Percentiles rank a stretch among this genome's conserved stretches.
phyloP scores from a whole-genome alignment of 2,888 invertebrate species.

The Heliconius aoede region DNA sequence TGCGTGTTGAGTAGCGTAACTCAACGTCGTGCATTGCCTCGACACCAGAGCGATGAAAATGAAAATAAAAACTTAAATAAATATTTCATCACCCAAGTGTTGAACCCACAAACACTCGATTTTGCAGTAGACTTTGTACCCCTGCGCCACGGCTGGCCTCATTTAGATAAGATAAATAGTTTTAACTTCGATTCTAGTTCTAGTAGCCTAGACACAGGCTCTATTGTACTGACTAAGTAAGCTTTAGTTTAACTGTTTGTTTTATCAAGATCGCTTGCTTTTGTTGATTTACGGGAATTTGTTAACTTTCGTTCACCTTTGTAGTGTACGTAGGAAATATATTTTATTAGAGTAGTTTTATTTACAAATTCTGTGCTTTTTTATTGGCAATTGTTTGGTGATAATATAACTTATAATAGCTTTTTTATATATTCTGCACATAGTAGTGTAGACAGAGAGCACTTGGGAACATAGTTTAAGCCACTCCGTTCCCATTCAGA shows the following conservation, averaged over 20 bases:
- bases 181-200: neutral
- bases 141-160: too few relatives aligned
- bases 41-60: too few relatives aligned
- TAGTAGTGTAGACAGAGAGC: neutral
- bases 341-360: too few relatives aligned
- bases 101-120: too few relatives aligned
- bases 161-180: neutral
- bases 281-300: neutral
- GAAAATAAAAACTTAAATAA: too few relatives aligned
- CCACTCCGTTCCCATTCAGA: neutral
- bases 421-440: neutral
- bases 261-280: neutral
- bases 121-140: too few relatives aligned
- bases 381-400: too few relatives aligned
- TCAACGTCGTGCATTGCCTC: too few relatives aligned
- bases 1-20: too few relatives aligned
- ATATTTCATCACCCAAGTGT: too few relatives aligned
- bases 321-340: neutral
- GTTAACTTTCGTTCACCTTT: neutral
- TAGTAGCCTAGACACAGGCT: slow-evolving; percentile 1
- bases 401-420: too few relatives aligned
- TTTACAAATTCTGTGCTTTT: neutral
- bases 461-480: neutral
- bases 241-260: neutral
- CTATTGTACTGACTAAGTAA: neutral